Conservation (phyloP, 2,113 vertebrate genomes). For the Protomyctophum bolini region DNA sequence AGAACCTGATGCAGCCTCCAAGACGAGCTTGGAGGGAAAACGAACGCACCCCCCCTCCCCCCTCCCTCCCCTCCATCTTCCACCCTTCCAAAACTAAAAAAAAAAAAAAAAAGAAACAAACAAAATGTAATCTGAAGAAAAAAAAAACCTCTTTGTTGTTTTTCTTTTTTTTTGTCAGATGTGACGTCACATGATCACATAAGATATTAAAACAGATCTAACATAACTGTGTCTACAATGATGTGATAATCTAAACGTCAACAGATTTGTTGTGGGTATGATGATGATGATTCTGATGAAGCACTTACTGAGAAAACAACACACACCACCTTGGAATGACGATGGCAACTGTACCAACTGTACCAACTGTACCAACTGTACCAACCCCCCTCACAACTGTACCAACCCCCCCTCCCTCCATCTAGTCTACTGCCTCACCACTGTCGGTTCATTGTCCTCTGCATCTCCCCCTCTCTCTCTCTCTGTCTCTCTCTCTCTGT, state of each 20-base stretch:
- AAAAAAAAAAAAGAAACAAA: conserved; percentile 27
- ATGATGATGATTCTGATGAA: conserved; percentile 58
- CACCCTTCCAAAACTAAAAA: conserved; percentile 20
- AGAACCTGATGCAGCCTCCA: background rate
- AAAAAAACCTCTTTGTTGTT: conserved; percentile 30
- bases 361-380: conserved; percentile 38
- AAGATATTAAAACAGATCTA: conserved; percentile 75
- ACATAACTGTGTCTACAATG: conserved; percentile 78
- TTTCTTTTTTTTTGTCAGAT: conserved; percentile 29
- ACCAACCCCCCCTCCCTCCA: conserved; percentile 44
- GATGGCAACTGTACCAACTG: conserved; percentile 67
- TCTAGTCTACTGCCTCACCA: too few species aligned
- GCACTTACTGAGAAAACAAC: conserved; percentile 73
- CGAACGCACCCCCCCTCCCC: conserved; percentile 13
- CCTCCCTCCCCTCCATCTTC: conserved; percentile 21
- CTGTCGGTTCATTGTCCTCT: too few species aligned
- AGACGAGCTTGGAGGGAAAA: conserved; percentile 29
- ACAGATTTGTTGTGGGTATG: conserved; percentile 52
- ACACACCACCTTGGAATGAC: conserved; percentile 69
- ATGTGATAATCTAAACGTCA: conserved; percentile 75
- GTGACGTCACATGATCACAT: conserved; percentile 62
- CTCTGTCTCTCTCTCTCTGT: too few species aligned
- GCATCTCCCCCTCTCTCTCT: background rate
- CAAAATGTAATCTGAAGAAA: conserved; percentile 44
- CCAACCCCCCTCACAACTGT: conserved; percentile 53